A percentile compares a stretch with the other conserved stretches of the same genome.
These are phyloP conservation scores for Dichetophora obliterata DNA, from an alignment of 2,888 invertebrate species.

Conservation along the genomic window DNA sequence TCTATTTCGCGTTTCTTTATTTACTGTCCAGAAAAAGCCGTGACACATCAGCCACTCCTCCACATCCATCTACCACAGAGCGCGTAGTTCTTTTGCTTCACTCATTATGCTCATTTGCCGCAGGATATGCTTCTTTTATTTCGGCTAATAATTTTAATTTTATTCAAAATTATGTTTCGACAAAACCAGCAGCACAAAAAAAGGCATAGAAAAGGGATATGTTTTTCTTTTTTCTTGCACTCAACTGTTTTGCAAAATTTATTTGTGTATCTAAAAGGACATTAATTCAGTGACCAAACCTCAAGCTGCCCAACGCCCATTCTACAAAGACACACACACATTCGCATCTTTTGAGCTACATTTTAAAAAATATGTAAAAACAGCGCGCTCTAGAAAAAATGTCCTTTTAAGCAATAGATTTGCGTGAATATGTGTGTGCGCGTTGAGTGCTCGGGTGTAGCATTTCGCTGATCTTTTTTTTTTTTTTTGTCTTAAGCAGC, in stretches of 20 bases:
- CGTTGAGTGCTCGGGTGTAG: constrained; percentile 50
- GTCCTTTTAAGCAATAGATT: constrained; percentile 33
- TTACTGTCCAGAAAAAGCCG: constrained; percentile 7
- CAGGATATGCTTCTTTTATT: constrained; percentile 53
- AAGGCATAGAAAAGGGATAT: constrained; percentile 45
- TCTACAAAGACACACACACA: background rate
- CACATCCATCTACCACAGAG: constrained; percentile 42
- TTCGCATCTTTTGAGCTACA: background rate
- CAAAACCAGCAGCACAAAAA: constrained; percentile 12
- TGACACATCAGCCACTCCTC: background rate
- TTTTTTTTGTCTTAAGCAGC: background rate
- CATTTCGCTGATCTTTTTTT: constrained; percentile 16
- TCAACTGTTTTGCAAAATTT: constrained; percentile 58
- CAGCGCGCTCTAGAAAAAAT: constrained; percentile 11
- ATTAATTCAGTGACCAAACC: constrained; percentile 55
- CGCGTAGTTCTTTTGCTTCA: constrained; percentile 38
- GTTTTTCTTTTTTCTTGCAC: background rate
- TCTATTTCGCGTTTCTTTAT: constrained; percentile 41
- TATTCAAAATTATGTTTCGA: constrained; percentile 54
- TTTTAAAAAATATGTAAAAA: constrained; percentile 23
- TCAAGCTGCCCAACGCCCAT: constrained; percentile 33
- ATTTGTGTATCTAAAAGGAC: constrained; percentile 62
- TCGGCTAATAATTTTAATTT: constrained; percentile 66
- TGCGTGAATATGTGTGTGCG: constrained; percentile 28
- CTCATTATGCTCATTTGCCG: constrained; percentile 67